Conservation (phyloP, 2,888 invertebrate species). For the Hetaerina titia region DNA sequence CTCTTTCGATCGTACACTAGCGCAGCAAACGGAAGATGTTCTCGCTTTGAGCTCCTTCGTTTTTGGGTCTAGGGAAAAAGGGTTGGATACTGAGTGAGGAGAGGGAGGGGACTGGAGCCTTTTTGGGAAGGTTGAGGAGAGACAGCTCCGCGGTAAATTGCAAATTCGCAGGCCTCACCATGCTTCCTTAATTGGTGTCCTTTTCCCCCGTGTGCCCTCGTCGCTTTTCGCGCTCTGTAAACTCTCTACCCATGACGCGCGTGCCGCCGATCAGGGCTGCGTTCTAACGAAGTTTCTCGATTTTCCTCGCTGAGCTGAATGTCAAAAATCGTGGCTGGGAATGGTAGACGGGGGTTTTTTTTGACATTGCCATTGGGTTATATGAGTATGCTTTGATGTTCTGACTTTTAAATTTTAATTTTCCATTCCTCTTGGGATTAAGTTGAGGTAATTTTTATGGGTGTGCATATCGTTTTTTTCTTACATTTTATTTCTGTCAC, state of each 20-base stretch:
- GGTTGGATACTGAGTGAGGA: neutral
- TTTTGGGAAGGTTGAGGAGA: neutral
- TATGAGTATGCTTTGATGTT: no score
- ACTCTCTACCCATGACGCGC: neutral
- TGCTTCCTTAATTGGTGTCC: neutral
- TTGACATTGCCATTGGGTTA: no score
- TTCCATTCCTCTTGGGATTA: no score
- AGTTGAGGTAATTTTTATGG: no score
- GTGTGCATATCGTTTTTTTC: no score
- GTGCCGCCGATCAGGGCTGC: neutral
- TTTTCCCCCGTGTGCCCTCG: neutral
- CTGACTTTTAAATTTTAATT: no score
- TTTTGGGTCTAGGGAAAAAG: neutral
- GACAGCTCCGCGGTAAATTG: neutral
- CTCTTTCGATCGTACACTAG: no score
- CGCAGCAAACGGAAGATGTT: neutral
- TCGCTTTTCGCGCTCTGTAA: neutral
- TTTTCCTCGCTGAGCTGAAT: no score
- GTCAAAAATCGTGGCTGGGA: no score
- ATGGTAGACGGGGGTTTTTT: no score
- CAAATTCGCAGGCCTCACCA: neutral
- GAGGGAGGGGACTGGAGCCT: neutral
- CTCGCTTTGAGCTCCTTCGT: neutral
- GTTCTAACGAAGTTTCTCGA: neutral
- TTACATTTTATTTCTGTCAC: no score